Conservation (phyloP, 2,888 invertebrate genomes). For the Emmelina monodactyla region DNA sequence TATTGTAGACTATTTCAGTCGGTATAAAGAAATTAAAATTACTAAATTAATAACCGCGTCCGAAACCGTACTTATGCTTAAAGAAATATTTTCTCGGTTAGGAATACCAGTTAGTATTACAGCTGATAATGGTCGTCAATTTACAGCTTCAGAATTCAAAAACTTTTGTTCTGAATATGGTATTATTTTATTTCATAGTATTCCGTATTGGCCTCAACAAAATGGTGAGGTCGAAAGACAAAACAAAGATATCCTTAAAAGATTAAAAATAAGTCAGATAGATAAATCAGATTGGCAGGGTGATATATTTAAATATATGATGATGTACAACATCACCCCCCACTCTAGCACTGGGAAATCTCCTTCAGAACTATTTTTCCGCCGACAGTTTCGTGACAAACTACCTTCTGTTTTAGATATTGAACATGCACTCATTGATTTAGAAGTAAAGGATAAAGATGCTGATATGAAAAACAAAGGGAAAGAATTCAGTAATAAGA, state of each 20-base stretch:
- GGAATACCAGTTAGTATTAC: conserved; percentile 7
- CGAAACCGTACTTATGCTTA: conserved; percentile 2
- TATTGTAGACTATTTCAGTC: conserved; percentile 8
- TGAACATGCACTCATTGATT: conserved; percentile 7
- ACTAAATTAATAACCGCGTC: neutral
- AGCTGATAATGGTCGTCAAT: conserved; percentile 11
- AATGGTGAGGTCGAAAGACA: conserved; percentile 9
- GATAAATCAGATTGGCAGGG: conserved; percentile 1
- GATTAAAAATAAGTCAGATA: conserved; percentile 5
- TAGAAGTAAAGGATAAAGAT: conserved; percentile 13
- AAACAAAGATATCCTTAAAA: conserved; percentile 6
- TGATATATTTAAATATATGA: conserved; percentile 2
- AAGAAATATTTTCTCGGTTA: conserved; percentile 3
- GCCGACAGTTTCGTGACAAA: conserved; percentile 14
- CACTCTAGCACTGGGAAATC: conserved; percentile 13
- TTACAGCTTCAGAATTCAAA: conserved; percentile 7
- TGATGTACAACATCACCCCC: conserved; percentile 16
- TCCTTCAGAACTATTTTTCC: conserved; percentile 5
- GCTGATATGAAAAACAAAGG: conserved; percentile 1
- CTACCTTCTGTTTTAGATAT: neutral
- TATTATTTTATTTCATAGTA: neutral
- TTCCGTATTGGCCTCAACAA: conserved; percentile 5
- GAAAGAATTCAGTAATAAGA: neutral
- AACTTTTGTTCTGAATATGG: neutral
- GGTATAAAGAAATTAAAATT: conserved; percentile 8